Base-by-base conservation (phyloP, 2,888 invertebrate genomes). In the Endomychus coccineus region DNA sequence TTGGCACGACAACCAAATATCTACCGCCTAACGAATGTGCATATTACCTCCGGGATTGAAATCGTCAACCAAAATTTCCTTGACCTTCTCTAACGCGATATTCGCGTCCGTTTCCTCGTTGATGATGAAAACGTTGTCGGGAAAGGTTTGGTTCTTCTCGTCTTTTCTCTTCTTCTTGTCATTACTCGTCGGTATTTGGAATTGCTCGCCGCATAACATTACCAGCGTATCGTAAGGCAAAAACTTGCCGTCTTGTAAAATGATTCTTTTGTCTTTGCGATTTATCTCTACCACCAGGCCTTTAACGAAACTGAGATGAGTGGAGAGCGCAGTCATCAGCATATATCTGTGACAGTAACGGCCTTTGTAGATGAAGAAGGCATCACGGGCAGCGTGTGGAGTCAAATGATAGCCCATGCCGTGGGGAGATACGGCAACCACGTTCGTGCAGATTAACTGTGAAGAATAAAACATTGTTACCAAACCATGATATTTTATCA, bases 391-490 rank as follows among this genome's bases (percentile, higher is more conserved):
- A 0, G 50, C 27, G 21, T 62, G 66, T 0, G 58, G 50, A 16
- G 59, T 56, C 14, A 65, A 61, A 2, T 55, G 45, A 42, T 69
- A 67, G 0, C 66, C 63, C 6, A 74, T 35, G 0, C 83, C 83
- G 50, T 79, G 72, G 2, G 75, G 73, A 0, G 81, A 79, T 2
- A 87, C 70, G 27, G 87, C 57, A 0, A 79, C 80, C 11, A 87
- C 56, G 55, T 84, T 83, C 35, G 76, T 76, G 59, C 82, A 84
- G 1, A 71, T 71, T 19, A 77, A 56, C 53, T 77, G 69, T n/a
- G 45, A 50, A 13, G 35, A n/a, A 10, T 13, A 12, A 16, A 16
- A 5, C 12, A 19, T 7, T 12, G 11, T 3, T 22, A 7, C 29
- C n/a, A n/a, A n/a, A n/a, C n/a, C n/a, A n/a, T n/a, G n/a, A n/a